Evolutionary conservation across 2,888 invertebrate genomes (phyloP), one percentile per base, ranked within the genome.

Genomic region (Eristalinus sepulchralis): DNA sequence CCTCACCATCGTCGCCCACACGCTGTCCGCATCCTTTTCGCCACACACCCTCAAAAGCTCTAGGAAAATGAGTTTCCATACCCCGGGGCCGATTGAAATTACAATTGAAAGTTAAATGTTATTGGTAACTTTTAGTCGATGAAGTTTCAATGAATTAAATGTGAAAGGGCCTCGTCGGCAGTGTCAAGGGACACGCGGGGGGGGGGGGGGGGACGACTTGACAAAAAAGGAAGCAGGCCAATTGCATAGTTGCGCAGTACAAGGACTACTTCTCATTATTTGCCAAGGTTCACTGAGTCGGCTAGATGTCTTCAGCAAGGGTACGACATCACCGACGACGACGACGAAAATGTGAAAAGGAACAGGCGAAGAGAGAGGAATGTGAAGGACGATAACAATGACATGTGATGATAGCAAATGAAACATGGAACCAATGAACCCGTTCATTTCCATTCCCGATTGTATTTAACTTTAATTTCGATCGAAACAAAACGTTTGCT

Each of bases 61-160:
- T 79, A 83, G 86, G 88, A 81, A 88, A 89, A 89, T 89, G 89
- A 88, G 88, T 88, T 88, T 88, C 81, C 80, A 73, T 88, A 84
- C 39, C 71, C 89, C 86, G 11, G 17, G 88, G 89, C 82, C 71
- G 60, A 89, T 89, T 85, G 84, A 88, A 88, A 88, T 89, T 89
- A 89, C 89, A 88, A 89, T 88, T 89, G 89, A 89, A 89, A 89
- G 88, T 89, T 89, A 89, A 89, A 89, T 89, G 88, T 89, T 89
- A 89, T 89, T 89, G 89, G 88, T 89, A 86, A 87, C 83, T 87
- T 87, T 88, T 83, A 84, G 81, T 81, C 84, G 88, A 88, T 83
- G 77, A 81, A 88, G 81, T 88, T 87, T 67, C 83, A 60, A 86
- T 86, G 75, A 86, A 86, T 86, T 83, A 86, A 86, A 82, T 86